Evolutionary conservation across 1,140 invertebrate species (phyloP), one percentile per base, ranked within the genome.

Genomic region (Danaus plexippus): DNA sequence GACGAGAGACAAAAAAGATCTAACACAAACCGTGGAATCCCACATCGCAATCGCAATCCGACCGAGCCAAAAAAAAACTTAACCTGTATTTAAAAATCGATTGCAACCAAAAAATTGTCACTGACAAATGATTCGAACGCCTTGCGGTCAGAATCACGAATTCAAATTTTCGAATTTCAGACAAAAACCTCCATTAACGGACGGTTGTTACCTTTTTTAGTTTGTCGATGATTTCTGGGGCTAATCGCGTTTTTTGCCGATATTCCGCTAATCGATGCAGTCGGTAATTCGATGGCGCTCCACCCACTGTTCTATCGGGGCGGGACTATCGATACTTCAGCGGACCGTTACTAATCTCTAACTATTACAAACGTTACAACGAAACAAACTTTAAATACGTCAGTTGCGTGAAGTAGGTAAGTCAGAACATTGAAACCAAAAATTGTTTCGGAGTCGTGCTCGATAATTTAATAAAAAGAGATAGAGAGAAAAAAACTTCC

Each of bases 31-130:
- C 64, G 44, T 55, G 59, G 66, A 74, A 71, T 69, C 55, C 59
- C 45, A 51, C 55, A 42, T 57, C 67, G 54, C 49, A 52, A 66
- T 54, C 63, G 15, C 15, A 15, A 15, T 52, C 49, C 46, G 49
- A 48, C 59, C 46, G 43, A 48, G 59, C 52, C 58, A 77, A 78
- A 78, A 15, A n/a, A 77, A 77, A 69, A 49, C 67, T 71, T 71
- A 79, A 77, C 78, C 75, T 80, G 80, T 85, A 79, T 81, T 81
- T 81, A 77, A 81, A 79, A 81, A 79, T 83, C 78, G 82, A 82
- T 85, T 80, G 80, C 72, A 74, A 71, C 75, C 71, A 82, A 85
- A 82, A 85, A 84, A 85, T 84, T 84, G 82, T 85, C 82, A 85
- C 79, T 84, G 82, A 85, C 82, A 85, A 85, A 85, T 85, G 82